Evolutionary conservation across 2,113 vertebrate species (phyloP).

Genomic region (Telmatochromis sp.): DNA sequence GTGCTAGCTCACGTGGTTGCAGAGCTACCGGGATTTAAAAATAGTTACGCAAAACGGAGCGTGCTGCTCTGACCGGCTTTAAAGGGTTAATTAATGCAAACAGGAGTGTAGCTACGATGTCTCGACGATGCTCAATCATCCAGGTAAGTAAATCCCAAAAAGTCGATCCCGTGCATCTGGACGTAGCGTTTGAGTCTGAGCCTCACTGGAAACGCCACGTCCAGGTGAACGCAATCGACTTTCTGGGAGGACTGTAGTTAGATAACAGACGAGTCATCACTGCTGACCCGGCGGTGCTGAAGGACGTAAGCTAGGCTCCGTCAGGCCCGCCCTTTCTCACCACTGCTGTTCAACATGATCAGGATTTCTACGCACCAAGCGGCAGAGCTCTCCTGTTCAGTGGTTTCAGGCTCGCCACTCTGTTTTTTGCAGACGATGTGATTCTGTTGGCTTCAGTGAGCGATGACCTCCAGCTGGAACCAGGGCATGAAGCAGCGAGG

Average conservation of each 20-base stretch:
- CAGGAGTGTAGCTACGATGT: background rate
- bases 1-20: accelerated
- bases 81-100: background rate
- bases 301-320: accelerated
- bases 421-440: background rate
- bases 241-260: background rate
- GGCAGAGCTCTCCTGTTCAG: too few relatives aligned
- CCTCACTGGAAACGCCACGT: background rate
- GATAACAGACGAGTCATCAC: background rate
- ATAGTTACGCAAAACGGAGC: accelerated
- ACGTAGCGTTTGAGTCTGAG: background rate
- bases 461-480: background rate
- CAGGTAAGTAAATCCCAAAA: background rate
- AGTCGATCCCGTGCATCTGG: background rate
- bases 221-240: background rate
- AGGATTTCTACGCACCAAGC: background rate
- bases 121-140: background rate
- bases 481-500: background rate
- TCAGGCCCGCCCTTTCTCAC: background rate
- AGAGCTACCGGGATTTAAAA: too few relatives aligned
- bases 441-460: background rate
- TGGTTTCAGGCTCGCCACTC: background rate
- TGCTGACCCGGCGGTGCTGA: background rate
- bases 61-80: accelerated
- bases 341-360: background rate